These are phyloP conservation scores for Stylophora pistillata DNA, from an alignment of 64 coral and sea anemone genomes.

Conservation along the genomic window DNA sequence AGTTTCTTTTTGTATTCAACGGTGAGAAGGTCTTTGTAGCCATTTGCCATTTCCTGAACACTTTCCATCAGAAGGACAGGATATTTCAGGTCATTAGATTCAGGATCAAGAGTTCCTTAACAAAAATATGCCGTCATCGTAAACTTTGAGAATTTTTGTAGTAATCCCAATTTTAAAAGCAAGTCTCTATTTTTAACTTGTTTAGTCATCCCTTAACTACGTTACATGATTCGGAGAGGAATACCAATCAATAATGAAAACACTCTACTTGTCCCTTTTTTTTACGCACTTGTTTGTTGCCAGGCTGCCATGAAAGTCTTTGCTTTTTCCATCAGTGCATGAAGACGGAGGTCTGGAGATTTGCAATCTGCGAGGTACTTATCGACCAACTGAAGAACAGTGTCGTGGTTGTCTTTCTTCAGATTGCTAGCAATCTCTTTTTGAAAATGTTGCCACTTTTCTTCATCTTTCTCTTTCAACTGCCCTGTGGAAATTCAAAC, in stretches of 20 bases:
- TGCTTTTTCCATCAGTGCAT: constrained; percentile 14
- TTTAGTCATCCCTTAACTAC: no score
- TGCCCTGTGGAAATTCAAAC: not conserved
- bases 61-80: constrained; percentile 12
- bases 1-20: constrained; percentile 27
- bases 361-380: not conserved
- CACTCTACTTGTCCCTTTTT: not conserved
- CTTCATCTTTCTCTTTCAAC: not conserved
- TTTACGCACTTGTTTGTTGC: not conserved
- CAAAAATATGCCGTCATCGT: no score
- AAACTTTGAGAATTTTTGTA: no score
- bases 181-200: no score
- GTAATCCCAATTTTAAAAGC: no score
- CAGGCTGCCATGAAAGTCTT: not conserved
- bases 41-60: constrained; percentile 4
- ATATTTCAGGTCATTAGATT: constrained; percentile 15
- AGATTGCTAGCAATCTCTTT: not conserved
- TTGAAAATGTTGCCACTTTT: not conserved
- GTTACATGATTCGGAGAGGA: no score
- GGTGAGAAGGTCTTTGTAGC: constrained; percentile 1
- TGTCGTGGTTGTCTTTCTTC: not conserved
- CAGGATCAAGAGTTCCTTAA: not conserved
- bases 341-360: not conserved
- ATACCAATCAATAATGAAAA: not conserved
- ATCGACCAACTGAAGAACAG: not conserved